Base-by-base conservation (phyloP, 2,797 vertebrate genomes). In the Schizopygopsis pylzovi region DNA sequence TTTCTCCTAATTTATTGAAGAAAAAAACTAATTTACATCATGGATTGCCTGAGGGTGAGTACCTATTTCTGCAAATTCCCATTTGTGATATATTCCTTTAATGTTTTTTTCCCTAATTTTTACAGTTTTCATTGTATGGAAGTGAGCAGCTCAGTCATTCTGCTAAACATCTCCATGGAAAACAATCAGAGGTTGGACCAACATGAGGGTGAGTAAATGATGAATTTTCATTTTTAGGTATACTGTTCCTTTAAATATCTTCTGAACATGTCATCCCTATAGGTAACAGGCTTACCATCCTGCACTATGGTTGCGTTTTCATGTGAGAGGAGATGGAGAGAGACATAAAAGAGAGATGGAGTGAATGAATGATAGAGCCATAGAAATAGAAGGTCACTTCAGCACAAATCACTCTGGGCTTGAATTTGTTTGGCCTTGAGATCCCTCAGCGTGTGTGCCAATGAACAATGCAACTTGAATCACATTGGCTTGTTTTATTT, bases 381-480 rank as follows among this genome's bases (percentile, higher is more conserved):
- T 82, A 80, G 80, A 82, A 82, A 61, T 33, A 82, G 83, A 82
- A 78, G 83, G 86, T 71, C 79, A 85, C 82, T 84, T 78, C 73
- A 45, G 54, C 83, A 79, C 54, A 85, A 79, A 82, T 88, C 73
- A 79, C 79, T 43, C 68, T 63, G 78, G 22, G 61, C 72, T 79
- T 43, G 41, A 72, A 63, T 52, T 45, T 72, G 77, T 82, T 82
- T 79, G 79, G 87, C 87, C 87, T 87, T 87, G 79, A 65, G 79
- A 75, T 79, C 73, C 54, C 43, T 43, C 3, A 33, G 13, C 65
- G 33, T 52, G 76, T 54, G 47, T 18, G 11, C 12, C 37, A 59
- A 28, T 56, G 39, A 52, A 70, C 25, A 63, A 52, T 61, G 33
- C 13, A 65, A 49, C 22, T 15, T 9, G 43, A 73, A 63, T 73